These are phyloP conservation scores for Platyscapa corneri DNA, from an alignment of 1,140 invertebrate species.

Conservation along the genomic window DNA sequence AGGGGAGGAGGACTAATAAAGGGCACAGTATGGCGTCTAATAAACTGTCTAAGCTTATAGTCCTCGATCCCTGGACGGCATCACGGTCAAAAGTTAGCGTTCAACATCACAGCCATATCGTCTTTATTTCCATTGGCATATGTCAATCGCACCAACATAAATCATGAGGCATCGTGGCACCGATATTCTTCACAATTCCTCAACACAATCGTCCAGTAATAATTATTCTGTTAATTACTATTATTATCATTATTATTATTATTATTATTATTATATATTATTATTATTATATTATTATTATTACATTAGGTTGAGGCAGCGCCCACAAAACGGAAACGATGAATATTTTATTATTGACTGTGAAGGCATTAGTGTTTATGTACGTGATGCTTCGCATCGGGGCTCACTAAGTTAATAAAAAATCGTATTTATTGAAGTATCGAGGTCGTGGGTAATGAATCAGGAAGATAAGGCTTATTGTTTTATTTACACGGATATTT, in stretches of 20 bases:
- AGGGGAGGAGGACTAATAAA: conserved; percentile 62
- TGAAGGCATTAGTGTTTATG: neutral
- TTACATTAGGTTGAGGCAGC: neutral
- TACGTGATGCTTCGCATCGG: neutral
- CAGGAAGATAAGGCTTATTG: no score
- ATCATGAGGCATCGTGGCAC: neutral
- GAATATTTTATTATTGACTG: neutral
- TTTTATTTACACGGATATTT: neutral
- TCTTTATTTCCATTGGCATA: neutral
- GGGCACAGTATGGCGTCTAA: conserved; percentile 63
- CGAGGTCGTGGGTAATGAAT: neutral
- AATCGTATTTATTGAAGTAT: neutral
- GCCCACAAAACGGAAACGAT: neutral
- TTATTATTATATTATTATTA: neutral
- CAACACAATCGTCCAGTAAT: neutral
- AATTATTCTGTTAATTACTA: neutral
- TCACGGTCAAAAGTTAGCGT: conserved; percentile 11
- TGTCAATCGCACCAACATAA: neutral
- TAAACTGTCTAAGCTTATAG: conserved; percentile 61
- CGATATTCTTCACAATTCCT: neutral
- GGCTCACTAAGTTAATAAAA: neutral
- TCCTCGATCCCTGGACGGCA: conserved; percentile 23
- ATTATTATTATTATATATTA: neutral
- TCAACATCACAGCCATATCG: neutral
- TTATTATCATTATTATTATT: neutral